Evolutionary conservation across 2,113 vertebrate species (phyloP), one percentile per base, ranked within the genome.

Genomic region (Asarcornis scutulata): DNA sequence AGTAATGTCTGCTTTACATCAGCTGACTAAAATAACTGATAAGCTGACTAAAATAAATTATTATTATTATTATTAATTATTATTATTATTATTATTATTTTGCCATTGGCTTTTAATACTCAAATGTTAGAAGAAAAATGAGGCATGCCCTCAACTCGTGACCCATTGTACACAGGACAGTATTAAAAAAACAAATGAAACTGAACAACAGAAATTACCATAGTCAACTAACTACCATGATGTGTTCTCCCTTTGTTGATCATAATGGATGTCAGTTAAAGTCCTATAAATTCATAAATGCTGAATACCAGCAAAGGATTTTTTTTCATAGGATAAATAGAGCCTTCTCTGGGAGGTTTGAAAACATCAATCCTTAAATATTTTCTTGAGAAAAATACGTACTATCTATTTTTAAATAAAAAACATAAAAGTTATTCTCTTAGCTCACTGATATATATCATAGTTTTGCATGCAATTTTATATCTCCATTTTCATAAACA

Each of bases 401-500:
- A 31, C 62, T 52, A 29, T 50, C 23, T 88, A 23, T 88, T 66
- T 80, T 93, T 81, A 76, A 94, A 71, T 58, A 62, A 8, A 21
- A 4, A 6, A 88, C 73, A 83, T 60, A 93, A 95, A 93, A 95
- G 11, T 88, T 94, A 36, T 40, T 96, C 50, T 95, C 69, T 97
- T 95, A 76, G 42, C 23, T 86, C 59, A 79, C 44, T 27, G 5
- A 75, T 68, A 18, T 71, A 23, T 86, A 50, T 76, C 88, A 55
- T 55, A 88, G 62, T 48, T 76, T 69, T 73, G 26, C 89, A 87
- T 84, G 59, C 8, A 91, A 76, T 95, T 93, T 92, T 95, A 80
- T 87, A 36, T 83, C 36, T 89, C 48, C 86, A 44, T 91, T 91
- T 96, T 95, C 60, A 88, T 89, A 95, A 93, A 91, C 87, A 96